These are phyloP conservation scores for Conchocele bisecta DNA, from an alignment of 2,888 invertebrate genomes.

Conservation along the genomic window DNA sequence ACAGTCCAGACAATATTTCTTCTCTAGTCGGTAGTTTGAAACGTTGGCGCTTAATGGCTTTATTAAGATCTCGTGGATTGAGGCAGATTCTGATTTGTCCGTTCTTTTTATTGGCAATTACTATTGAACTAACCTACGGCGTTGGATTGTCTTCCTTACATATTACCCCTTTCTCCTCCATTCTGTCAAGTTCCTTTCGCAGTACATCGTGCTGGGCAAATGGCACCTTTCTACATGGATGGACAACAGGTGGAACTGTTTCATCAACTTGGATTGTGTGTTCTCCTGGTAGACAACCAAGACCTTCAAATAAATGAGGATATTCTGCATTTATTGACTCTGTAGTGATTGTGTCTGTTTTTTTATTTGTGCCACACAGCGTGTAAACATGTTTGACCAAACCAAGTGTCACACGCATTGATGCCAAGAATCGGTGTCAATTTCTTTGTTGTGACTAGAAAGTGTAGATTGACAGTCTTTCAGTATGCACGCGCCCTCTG, in stretches of 20 bases:
- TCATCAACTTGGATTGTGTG: slow-evolving; percentile 32
- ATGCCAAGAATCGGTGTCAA: slow-evolving; percentile 4
- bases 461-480: not conserved
- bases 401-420: slow-evolving; percentile 9
- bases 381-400: slow-evolving; percentile 5
- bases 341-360: not conserved
- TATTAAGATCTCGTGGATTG: slow-evolving; percentile 46
- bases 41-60: slow-evolving; percentile 45
- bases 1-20: slow-evolving; percentile 43
- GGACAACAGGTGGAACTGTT: slow-evolving; percentile 41
- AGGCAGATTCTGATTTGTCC: slow-evolving; percentile 24
- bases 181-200: slow-evolving; percentile 34
- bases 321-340: not conserved
- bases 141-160: slow-evolving; percentile 50
- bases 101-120: slow-evolving; percentile 43
- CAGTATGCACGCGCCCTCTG: slow-evolving; percentile 8
- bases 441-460: not conserved
- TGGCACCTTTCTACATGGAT: slow-evolving; percentile 39
- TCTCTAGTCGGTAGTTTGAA: slow-evolving; percentile 44
- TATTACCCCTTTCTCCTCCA: slow-evolving; percentile 49
- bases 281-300: slow-evolving; percentile 37
- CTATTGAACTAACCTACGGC: slow-evolving; percentile 59
- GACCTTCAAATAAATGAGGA: slow-evolving; percentile 29
- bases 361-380: not conserved
- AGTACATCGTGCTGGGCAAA: slow-evolving; percentile 36